Conservation (phyloP, 2,113 vertebrate genomes). For the Pterocles gutturalis region DNA sequence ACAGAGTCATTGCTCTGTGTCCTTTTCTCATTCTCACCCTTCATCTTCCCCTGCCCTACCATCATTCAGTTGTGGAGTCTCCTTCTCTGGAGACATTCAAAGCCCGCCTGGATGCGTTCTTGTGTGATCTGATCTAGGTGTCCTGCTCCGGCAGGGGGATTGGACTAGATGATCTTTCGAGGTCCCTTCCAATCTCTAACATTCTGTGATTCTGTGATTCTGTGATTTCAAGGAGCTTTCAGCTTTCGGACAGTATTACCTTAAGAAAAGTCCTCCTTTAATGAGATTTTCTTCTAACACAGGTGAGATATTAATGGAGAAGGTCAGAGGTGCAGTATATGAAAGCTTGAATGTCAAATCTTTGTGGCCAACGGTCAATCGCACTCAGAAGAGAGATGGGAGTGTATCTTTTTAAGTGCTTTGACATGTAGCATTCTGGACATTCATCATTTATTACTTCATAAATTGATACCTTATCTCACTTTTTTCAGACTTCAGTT, state of each 20-base stretch:
- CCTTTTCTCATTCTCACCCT: neutral
- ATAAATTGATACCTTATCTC: neutral
- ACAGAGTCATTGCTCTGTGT: neutral
- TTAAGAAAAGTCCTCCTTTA: neutral
- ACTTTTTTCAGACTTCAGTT: neutral
- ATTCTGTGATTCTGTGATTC: too few species aligned
- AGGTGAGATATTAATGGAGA: neutral
- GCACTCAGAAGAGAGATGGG: neutral
- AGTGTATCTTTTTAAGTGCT: neutral
- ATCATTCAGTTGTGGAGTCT: neutral
- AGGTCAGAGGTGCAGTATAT: neutral
- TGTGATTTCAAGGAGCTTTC: neutral
- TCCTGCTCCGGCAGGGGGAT: too few species aligned
- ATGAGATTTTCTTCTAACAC: neutral
- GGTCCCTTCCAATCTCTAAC: too few species aligned
- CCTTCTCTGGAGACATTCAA: too few species aligned
- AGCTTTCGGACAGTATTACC: neutral
- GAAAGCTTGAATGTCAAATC: neutral
- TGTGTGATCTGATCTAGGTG: too few species aligned
- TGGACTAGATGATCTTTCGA: too few species aligned
- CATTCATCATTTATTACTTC: neutral
- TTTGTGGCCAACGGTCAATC: neutral
- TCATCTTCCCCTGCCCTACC: neutral
- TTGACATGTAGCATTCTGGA: neutral
- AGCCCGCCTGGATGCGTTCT: too few species aligned